Conservation (phyloP, 1,140 invertebrate species). For the Ooceraea biroi region DNA sequence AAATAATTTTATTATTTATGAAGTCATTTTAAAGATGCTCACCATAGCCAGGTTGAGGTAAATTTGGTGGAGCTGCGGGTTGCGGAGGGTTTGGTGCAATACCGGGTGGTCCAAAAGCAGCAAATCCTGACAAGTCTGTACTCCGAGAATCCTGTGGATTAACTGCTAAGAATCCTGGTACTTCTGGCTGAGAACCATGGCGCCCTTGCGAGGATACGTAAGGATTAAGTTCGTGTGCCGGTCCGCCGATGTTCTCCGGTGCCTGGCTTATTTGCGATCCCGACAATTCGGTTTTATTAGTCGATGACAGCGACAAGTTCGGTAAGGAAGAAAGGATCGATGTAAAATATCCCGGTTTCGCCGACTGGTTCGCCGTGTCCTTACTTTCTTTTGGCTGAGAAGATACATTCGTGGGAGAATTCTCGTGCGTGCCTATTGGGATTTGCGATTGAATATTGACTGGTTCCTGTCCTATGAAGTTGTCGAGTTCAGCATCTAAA, state of each 20-base stretch:
- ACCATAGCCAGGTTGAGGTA: slow-evolving; percentile 66
- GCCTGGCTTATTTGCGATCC: slow-evolving; percentile 49
- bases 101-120: slow-evolving; percentile 31
- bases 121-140: slow-evolving; percentile 50
- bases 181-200: slow-evolving; percentile 34
- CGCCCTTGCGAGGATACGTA: slow-evolving; percentile 48
- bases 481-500: slow-evolving; percentile 77
- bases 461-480: slow-evolving; percentile 75
- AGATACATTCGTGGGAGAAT: slow-evolving; percentile 35
- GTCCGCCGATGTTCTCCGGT: slow-evolving; percentile 10
- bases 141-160: slow-evolving; percentile 60
- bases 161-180: slow-evolving; percentile 47
- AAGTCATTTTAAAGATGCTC: slow-evolving; percentile 16
- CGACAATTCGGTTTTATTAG: slow-evolving; percentile 69
- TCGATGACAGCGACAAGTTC: slow-evolving; percentile 80
- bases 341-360: slow-evolving; percentile 80
- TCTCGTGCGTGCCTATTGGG: not conserved
- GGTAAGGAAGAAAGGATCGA: slow-evolving; percentile 83
- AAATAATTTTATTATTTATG: not conserved
- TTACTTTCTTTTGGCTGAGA: slow-evolving; percentile 48
- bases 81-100: slow-evolving; percentile 23
- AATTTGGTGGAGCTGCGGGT: slow-evolving; percentile 37
- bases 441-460: slow-evolving; percentile 22
- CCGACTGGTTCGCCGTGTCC: slow-evolving; percentile 65
- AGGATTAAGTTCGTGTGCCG: slow-evolving; percentile 60